Conservation (phyloP, 2,113 vertebrate genomes). For the Pongo abelii region DNA sequence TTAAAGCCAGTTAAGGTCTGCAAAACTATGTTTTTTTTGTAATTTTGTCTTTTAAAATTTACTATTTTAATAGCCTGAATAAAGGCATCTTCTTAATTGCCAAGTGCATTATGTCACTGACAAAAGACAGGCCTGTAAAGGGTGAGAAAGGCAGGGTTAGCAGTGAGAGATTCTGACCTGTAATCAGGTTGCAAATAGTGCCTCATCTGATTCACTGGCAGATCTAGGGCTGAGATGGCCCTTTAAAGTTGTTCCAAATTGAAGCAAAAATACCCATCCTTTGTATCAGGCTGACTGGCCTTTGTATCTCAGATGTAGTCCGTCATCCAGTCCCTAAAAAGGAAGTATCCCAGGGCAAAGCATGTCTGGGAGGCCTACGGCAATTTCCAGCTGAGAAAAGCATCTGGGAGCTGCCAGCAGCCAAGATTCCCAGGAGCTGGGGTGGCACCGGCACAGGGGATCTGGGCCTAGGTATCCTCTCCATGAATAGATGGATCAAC, state of each 20-base stretch:
- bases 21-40: too few relatives aligned
- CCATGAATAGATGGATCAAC: neutral
- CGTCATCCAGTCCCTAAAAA: neutral
- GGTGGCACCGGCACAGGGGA: neutral
- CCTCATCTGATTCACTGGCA: neutral
- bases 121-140: neutral
- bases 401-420: neutral
- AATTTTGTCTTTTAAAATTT: too few relatives aligned
- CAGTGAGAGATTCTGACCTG: neutral
- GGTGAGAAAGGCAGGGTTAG: neutral
- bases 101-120: neutral
- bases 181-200: neutral
- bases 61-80: neutral
- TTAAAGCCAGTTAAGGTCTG: too few relatives aligned
- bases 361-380: neutral
- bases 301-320: neutral
- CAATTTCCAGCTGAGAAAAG: neutral
- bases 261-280: neutral
- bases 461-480: neutral
- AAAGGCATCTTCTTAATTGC: neutral
- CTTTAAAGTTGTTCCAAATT: neutral
- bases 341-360: neutral
- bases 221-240: neutral
- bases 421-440: neutral
- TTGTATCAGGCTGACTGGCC: neutral